These are phyloP conservation scores for Drosophila acutilabella DNA, from an alignment of 2,888 invertebrate species.

Conservation along the genomic window DNA sequence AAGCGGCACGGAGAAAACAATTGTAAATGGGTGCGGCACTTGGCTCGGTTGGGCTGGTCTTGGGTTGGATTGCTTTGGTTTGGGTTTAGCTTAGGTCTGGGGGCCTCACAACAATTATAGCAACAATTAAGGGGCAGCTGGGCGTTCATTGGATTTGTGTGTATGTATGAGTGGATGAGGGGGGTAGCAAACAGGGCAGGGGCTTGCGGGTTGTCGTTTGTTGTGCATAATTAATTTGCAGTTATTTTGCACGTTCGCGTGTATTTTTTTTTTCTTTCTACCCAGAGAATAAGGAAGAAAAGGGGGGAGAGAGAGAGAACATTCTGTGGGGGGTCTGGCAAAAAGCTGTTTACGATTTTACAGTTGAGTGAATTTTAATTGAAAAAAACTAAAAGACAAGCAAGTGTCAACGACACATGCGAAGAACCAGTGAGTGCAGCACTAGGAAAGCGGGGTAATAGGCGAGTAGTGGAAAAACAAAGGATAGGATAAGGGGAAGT, in stretches of 20 bases:
- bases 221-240: constrained; percentile 79
- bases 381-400: constrained; percentile 70
- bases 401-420: constrained; percentile 72
- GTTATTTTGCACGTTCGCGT: constrained; percentile 61
- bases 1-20: constrained; percentile 51
- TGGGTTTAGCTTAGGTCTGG: constrained; percentile 17
- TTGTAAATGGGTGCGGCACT: constrained; percentile 50
- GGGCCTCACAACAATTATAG: constrained; percentile 67
- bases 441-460: neutral
- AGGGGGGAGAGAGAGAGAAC: neutral
- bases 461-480: neutral
- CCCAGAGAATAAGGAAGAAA: neutral
- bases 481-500: too few species aligned
- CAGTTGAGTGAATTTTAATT: constrained; percentile 77
- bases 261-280: constrained; percentile 23
- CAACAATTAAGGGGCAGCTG: constrained; percentile 75
- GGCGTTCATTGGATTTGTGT: constrained; percentile 49
- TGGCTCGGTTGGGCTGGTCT: constrained; percentile 6
- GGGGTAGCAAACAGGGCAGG: neutral
- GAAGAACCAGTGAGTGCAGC: neutral
- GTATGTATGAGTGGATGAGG: neutral
- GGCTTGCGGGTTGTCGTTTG: constrained; percentile 52
- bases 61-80: constrained; percentile 4
- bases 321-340: constrained; percentile 3
- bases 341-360: constrained; percentile 76